Evolutionary conservation across 2,113 vertebrate species (phyloP), one percentile per base, ranked within the genome.

Genomic region (Phrynocephalus versicolor): DNA sequence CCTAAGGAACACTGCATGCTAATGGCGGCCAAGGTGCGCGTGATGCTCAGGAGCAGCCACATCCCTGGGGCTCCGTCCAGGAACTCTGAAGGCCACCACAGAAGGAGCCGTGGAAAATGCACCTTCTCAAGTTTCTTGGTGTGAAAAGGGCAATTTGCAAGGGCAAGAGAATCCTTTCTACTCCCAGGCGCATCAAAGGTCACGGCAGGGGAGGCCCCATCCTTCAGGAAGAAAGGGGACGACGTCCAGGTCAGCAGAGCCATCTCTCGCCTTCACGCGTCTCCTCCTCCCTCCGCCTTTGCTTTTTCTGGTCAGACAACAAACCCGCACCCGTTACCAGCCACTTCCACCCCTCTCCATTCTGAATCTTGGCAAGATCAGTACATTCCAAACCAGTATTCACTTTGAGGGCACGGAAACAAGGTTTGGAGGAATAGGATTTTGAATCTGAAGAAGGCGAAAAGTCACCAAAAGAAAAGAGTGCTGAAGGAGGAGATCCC

Each of bases 1-100:
- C 55, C 30, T 0, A 0, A 51, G 83, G n/a, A 87, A 65, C 33
- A 74, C 35, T 84, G 55, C 13, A 0, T 10, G 0, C 65, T 23
- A 9, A 37, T n/a, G 55, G 0, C 5, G 2, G 6, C 21, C 5
- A 15, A 55, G 8, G 19, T 23, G 23, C 0, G 23, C 0, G 9
- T 1, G 35, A 3, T 75, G 2, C 10, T 5, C 0, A 30, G 21
- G 51, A 64, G 18, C n/a, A 21, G 25, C 33, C 9, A 30, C 13
- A 27, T 8, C 10, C 21, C 25, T 0, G 15, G 5, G 3, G 16
- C 3, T 35, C n/a, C 0, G 15, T 30, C 3, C 8, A 39, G 18
- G 35, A 25, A 30, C 30, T 13, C 21, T 2, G 1, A 45, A 6
- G 27, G 4, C 2, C 2, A 0, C 0, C 3, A 23, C 51, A 21